Conservation (phyloP, 1,140 invertebrate genomes). For the Zaprionus ornatus region DNA sequence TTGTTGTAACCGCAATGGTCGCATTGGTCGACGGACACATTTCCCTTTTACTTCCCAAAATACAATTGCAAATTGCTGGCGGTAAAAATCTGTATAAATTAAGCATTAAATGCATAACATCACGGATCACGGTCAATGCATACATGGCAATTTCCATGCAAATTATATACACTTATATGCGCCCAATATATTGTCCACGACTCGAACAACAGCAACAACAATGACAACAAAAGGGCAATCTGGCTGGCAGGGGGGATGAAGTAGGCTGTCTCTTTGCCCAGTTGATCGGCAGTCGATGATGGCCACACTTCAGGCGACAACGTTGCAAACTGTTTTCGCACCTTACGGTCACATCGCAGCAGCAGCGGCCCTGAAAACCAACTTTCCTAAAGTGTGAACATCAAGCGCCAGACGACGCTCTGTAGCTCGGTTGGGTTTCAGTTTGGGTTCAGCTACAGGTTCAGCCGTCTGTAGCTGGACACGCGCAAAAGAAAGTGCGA, state of each 20-base stretch:
- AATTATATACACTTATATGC: constrained; percentile 81
- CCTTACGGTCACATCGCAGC: constrained; percentile 50
- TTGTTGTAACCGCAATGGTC: constrained; percentile 25
- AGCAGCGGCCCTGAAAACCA: constrained; percentile 59
- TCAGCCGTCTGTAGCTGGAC: constrained; percentile 47
- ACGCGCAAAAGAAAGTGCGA: constrained; percentile 80
- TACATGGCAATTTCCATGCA: constrained; percentile 71
- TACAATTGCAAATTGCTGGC: constrained; percentile 51
- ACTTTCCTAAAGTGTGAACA: constrained; percentile 82
- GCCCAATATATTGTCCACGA: constrained; percentile 28
- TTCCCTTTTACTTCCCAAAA: constrained; percentile 39
- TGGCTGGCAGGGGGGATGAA: constrained; percentile 6
- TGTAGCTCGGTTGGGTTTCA: background rate
- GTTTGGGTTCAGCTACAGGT: background rate
- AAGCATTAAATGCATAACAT: constrained; percentile 74
- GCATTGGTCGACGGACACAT: constrained; percentile 5
- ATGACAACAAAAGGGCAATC: constrained; percentile 17
- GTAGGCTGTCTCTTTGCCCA: background rate
- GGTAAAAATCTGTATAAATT: constrained; percentile 74
- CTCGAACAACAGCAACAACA: background rate
- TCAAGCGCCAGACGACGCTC: constrained; percentile 33
- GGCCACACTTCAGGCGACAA: constrained; percentile 79
- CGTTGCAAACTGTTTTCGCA: constrained; percentile 70
- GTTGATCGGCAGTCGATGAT: constrained; percentile 44
- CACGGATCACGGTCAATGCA: constrained; percentile 37